A percentile compares a stretch with the other conserved stretches of the same genome.
phyloP scores from a whole-genome alignment of 2,113 vertebrate genomes.

The Tyrannus savana region DNA sequence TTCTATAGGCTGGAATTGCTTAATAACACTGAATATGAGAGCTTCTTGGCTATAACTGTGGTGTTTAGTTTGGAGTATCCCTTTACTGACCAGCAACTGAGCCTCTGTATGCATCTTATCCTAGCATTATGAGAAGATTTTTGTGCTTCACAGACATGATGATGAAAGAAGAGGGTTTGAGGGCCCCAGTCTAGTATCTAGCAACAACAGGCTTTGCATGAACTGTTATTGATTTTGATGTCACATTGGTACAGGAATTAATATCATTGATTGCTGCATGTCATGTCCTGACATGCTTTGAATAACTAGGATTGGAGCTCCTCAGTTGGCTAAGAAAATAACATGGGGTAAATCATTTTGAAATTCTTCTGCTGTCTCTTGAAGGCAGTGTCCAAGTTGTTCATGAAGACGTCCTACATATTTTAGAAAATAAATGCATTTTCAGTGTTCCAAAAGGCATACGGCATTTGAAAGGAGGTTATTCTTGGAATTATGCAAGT shows the following conservation, averaged over 20 bases:
- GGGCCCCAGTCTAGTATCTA: background rate
- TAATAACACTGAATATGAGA: background rate
- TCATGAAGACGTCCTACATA: background rate
- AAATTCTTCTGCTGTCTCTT: background rate
- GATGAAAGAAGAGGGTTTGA: background rate
- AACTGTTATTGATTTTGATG: background rate
- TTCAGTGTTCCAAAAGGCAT: background rate
- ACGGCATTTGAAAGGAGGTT: constrained; percentile 14
- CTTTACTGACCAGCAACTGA: background rate
- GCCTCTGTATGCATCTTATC: background rate
- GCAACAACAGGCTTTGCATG: background rate
- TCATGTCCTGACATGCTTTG: background rate
- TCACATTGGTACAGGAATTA: background rate
- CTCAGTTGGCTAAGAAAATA: background rate
- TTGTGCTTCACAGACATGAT: background rate
- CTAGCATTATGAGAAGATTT: background rate
- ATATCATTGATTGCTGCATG: background rate
- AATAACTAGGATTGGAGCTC: background rate
- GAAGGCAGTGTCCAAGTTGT: background rate
- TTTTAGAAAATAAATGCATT: background rate
- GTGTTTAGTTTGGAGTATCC: background rate
- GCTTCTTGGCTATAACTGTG: background rate
- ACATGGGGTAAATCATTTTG: background rate
- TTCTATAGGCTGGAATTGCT: background rate
- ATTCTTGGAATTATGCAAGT: background rate